Conservation (phyloP, 1,140 invertebrate genomes). For the Dendrolimus punctatus region DNA sequence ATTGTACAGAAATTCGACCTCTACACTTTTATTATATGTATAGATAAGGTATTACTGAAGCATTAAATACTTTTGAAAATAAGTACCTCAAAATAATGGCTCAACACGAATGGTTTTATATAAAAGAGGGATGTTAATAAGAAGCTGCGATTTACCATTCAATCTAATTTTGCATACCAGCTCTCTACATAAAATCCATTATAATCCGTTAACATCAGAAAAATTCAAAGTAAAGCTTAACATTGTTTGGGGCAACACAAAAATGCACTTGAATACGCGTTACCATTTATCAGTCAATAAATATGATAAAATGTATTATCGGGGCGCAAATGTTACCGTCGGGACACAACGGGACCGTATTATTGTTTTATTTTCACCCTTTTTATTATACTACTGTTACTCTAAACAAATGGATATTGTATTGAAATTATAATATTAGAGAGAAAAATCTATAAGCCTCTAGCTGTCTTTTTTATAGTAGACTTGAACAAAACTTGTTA, state of each 20-base stretch:
- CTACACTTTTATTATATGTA: no score
- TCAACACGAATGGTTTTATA: no score
- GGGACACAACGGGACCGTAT: slow-evolving; percentile 32
- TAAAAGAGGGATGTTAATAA: no score
- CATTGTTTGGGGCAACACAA: slow-evolving; percentile 40
- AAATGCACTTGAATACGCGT: slow-evolving; percentile 54
- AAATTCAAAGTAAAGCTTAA: slow-evolving; percentile 7
- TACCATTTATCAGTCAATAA: slow-evolving; percentile 68
- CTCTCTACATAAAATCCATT: no score
- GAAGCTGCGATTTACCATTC: no score
- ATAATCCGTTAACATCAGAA: slow-evolving; percentile 1
- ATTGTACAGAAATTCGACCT: no score
- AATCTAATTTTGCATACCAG: no score
- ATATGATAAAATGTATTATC: slow-evolving; percentile 70
- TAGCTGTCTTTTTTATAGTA: neutral
- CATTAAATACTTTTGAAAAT: no score
- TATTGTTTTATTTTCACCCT: slow-evolving; percentile 67
- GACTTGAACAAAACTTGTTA: no score
- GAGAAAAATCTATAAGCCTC: slow-evolving; percentile 48
- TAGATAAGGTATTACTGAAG: no score
- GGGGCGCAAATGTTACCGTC: slow-evolving; percentile 52
- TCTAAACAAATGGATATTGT: slow-evolving; percentile 42
- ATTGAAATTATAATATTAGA: slow-evolving; percentile 46
- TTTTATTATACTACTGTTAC: slow-evolving; percentile 33
- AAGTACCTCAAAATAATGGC: no score